Percentiles rank a stretch among this genome's conserved stretches.
phyloP scores from a whole-genome alignment of 2,888 invertebrate genomes.

The Sepiola atlantica region DNA sequence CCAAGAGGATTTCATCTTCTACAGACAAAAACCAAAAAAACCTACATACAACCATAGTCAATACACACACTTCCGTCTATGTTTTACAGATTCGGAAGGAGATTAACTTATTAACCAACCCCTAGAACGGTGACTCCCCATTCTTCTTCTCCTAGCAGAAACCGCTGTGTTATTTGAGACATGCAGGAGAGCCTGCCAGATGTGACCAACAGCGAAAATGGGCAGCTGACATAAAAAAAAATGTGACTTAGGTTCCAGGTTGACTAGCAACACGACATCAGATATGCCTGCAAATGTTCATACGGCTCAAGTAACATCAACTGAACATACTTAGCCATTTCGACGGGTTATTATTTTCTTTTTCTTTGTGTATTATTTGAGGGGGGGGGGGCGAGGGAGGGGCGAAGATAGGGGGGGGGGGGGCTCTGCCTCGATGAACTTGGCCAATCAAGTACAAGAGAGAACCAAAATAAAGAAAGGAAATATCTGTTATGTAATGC shows the following conservation, averaged over 20 bases:
- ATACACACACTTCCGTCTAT: too few relatives aligned
- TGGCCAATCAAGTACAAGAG: neutral
- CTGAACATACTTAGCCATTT: neutral
- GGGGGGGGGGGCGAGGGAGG: too few relatives aligned
- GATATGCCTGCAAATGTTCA: neutral
- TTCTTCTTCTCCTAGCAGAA: neutral
- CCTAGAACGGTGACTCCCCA: neutral
- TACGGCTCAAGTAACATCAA: neutral
- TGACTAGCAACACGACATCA: neutral
- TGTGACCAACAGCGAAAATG: neutral
- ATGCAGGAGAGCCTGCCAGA: neutral
- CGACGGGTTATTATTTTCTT: neutral
- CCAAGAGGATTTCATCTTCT: too few relatives aligned
- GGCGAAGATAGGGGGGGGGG: too few relatives aligned
- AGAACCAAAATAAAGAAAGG: neutral
- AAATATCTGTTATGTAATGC: neutral
- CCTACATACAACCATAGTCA: too few relatives aligned
- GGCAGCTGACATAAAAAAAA: neutral
- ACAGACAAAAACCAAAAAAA: too few relatives aligned
- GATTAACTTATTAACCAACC: neutral
- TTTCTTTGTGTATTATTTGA: neutral
- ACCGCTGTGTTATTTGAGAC: neutral
- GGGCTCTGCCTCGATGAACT: neutral
- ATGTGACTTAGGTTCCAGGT: neutral
- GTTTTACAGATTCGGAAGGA: too few relatives aligned